A percentile compares a stretch with the other conserved stretches of the same genome.
Evolutionary conservation across 1,140 invertebrate genomes (phyloP).

Genomic region (Melanaphis sacchari): DNA sequence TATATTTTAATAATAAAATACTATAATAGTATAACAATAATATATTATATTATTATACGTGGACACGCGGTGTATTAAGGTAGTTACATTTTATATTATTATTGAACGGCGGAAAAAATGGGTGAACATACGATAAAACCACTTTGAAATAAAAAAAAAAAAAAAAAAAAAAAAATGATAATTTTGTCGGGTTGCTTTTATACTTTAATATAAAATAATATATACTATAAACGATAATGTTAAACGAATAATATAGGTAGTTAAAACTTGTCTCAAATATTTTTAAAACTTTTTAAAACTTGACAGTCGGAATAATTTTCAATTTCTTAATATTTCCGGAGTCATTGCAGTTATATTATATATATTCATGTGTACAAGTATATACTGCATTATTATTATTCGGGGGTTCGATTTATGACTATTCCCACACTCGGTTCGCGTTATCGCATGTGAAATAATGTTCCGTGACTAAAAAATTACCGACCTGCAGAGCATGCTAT

Average conservation of each 20-base stretch:
- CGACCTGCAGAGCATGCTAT: slow-evolving; percentile 29
- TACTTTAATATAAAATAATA: background rate
- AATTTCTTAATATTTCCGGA: slow-evolving; percentile 50
- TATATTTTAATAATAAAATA: background rate
- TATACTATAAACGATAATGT: background rate
- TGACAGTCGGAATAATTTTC: slow-evolving; percentile 22
- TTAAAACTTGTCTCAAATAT: background rate
- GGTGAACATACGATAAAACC: background rate
- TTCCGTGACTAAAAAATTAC: slow-evolving; percentile 46
- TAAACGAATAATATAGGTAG: background rate
- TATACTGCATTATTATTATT: background rate
- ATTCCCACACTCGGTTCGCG: slow-evolving; percentile 7
- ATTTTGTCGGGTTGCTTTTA: background rate
- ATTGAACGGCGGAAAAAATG: background rate
- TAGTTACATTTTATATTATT: background rate
- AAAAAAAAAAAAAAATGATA: background rate
- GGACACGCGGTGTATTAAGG: background rate
- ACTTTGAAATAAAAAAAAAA: background rate
- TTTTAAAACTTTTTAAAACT: slow-evolving; percentile 32
- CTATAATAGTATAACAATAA: background rate
- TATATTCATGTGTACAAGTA: too few species aligned
- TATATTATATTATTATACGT: background rate
- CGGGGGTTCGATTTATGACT: slow-evolving; percentile 51
- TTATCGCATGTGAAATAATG: slow-evolving; percentile 46
- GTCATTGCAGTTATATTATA: background rate